Evolutionary conservation across 1,140 invertebrate species (phyloP).

Genomic region (Platyura marginata): DNA sequence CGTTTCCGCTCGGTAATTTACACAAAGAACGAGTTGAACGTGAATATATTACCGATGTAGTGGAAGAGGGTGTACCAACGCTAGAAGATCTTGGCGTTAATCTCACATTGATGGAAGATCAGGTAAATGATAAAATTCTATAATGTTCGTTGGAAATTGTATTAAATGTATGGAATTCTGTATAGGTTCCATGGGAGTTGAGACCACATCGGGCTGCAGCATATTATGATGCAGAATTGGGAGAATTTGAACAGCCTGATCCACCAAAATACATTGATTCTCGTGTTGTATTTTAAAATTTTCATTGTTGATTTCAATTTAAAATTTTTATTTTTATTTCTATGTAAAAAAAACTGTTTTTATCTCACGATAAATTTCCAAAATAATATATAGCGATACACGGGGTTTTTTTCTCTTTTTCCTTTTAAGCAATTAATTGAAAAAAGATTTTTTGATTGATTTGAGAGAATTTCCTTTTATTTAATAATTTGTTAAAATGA

Average conservation of each 20-base stretch:
- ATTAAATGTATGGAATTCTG: background rate
- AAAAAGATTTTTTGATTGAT: no score
- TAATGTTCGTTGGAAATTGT: background rate
- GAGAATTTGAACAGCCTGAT: constrained; percentile 47
- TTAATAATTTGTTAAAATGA: no score
- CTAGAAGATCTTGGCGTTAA: constrained; percentile 74
- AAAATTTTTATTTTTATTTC: no score
- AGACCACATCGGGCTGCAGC: constrained; percentile 36
- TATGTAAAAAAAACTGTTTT: no score
- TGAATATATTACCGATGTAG: constrained; percentile 56
- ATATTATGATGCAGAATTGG: constrained; percentile 56
- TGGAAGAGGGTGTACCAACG: constrained; percentile 44
- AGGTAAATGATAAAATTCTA: constrained; percentile 11
- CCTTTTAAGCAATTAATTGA: no score
- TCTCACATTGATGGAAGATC: constrained; percentile 54
- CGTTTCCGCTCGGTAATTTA: constrained; percentile 43
- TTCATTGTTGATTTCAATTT: no score
- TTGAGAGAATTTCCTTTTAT: no score
- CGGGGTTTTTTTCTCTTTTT: no score
- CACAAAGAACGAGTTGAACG: constrained; percentile 67
- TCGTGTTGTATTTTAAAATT: no score
- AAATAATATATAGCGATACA: no score
- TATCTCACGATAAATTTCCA: no score
- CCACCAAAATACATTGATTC: constrained; percentile 29
- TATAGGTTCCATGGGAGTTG: constrained; percentile 49